Base-by-base conservation (phyloP, 1,140 invertebrate species). In the Babylonia areolata region DNA sequence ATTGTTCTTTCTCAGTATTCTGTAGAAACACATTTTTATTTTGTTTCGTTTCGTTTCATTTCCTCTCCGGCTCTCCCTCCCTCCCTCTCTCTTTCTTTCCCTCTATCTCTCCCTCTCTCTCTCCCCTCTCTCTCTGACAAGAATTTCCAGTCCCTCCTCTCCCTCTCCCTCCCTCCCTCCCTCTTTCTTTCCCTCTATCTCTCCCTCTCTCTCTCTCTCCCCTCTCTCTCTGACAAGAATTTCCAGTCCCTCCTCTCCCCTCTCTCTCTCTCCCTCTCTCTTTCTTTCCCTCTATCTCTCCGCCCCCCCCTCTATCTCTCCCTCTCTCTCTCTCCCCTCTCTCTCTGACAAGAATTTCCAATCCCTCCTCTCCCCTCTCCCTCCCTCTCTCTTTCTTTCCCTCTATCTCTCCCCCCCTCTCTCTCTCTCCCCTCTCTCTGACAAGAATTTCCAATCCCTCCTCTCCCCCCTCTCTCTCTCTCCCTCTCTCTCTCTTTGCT, bases 321-420 rank as follows among this genome's bases (percentile, higher is more conserved):
- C n/a, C n/a, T n/a, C n/a, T n/a, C n/a, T n/a, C n/a, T n/a, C n/a
- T n/a, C n/a, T n/a, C n/a, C n/a, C n/a, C n/a, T n/a, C n/a, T n/a
- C n/a, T n/a, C n/a, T n/a, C n/a, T n/a, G n/a, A n/a, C n/a, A n/a
- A n/a, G n/a, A n/a, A n/a, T n/a, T n/a, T n/a, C n/a, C n/a, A n/a
- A n/a, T n/a, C 28, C n/a, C 28, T 12, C 28, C 71, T 75, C 71
- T 28, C 28, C 35, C n/a, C 37, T 58, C 37, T 37, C 37, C 35
- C 51, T 37, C 51, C 28, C 39, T 37, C 51, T 69, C 54, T 40
- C 37, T 40, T 33, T 69, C 81, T 69, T 0, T 69, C 54, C 35
- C 37, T 84, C 81, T 84, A 15, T 84, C 81, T 69, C 58, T 69
- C 81, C 64, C 58, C 64, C 15, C 64, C n/a, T 81, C 71, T 75